Evolutionary conservation across 2,888 invertebrate species (phyloP), one percentile per base, ranked within the genome.

Genomic region (Platycnemis pennipes): DNA sequence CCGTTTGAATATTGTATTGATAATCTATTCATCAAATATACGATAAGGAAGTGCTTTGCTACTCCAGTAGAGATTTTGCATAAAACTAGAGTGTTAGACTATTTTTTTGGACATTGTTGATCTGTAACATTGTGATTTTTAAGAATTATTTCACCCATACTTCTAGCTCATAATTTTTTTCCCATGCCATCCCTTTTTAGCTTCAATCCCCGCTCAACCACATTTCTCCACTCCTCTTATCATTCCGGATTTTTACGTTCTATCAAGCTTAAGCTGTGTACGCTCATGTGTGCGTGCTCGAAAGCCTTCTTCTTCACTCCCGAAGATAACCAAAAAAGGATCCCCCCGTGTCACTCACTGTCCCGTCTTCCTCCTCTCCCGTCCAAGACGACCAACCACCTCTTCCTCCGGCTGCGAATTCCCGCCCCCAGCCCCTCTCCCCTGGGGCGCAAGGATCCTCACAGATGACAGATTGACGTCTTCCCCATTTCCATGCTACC

Each of bases 381-480:
- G 19, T 13, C 5, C 37, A 22, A 7, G 37, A 11, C 31, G n/a
- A 44, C 87, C 87, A n/a, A 0, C 31, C 69, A 26, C 16, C 16
- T 63, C 63, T 22, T 19, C 19, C 2, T n/a, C 22, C 2, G 37
- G 37, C n/a, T 44, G 26, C 22, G 1, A 2, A n/a, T 31, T 16
- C 85, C 31, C 37, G 22, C 42, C 5, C 85, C 85, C 86, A 5
- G 26, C 31, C 31, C 3, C 91, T 22, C 56, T 42, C 69, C 91
- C 63, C 63, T 22, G 16, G 69, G 91, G 91, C 63, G 42, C 45
- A 42, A 44, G 63, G 63, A 91, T 91, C 91, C 45, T 69, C 69
- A 37, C 63, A 63, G 91, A 91, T 91, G 91, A 91, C 91, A 91
- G 91, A 91, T 91, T 91, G 91, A 91, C 91, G 91, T 69, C 91